A percentile compares a stretch with the other conserved stretches of the same genome.
Evolutionary conservation across 1,140 invertebrate species (phyloP).

Genomic region (Temnothorax longispinosus): DNA sequence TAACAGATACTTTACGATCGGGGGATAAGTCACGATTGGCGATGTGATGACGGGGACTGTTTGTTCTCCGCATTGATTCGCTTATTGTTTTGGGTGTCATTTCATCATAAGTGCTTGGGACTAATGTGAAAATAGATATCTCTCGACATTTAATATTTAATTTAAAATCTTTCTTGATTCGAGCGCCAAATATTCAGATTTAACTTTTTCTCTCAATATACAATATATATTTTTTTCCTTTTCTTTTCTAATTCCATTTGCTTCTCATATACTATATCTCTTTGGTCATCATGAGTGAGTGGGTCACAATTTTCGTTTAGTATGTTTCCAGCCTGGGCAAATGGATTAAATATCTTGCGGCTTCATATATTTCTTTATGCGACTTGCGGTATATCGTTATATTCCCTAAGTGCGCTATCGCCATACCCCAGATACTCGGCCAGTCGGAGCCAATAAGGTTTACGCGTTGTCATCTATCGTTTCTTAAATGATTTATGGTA

Average conservation of each 20-base stretch:
- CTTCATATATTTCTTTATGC: slow-evolving; percentile 29
- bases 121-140: slow-evolving; percentile 11
- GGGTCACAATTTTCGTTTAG: slow-evolving; percentile 1
- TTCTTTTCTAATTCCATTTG: slow-evolving; percentile 18
- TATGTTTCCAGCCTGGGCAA: background rate
- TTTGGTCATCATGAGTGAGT: background rate
- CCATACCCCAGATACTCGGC: slow-evolving; percentile 12
- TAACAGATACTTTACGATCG: slow-evolving; percentile 35
- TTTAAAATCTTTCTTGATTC: background rate
- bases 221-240: background rate
- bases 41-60: background rate
- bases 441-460: slow-evolving; percentile 35
- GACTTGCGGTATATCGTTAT: background rate
- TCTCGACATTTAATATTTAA: background rate
- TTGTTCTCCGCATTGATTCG: slow-evolving; percentile 20
- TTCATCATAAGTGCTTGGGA: slow-evolving; percentile 12
- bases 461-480: slow-evolving; percentile 36
- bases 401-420: slow-evolving; percentile 15
- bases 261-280: background rate
- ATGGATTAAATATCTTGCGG: slow-evolving; percentile 39
- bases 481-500: slow-evolving; percentile 56
- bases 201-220: background rate
- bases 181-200: background rate
- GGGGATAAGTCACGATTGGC: slow-evolving; percentile 17
- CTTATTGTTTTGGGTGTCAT: background rate